Percentiles rank a stretch among this genome's conserved stretches.
phyloP scores from a whole-genome alignment of 1,140 invertebrate genomes.

The Eurytemora carolleeae region DNA sequence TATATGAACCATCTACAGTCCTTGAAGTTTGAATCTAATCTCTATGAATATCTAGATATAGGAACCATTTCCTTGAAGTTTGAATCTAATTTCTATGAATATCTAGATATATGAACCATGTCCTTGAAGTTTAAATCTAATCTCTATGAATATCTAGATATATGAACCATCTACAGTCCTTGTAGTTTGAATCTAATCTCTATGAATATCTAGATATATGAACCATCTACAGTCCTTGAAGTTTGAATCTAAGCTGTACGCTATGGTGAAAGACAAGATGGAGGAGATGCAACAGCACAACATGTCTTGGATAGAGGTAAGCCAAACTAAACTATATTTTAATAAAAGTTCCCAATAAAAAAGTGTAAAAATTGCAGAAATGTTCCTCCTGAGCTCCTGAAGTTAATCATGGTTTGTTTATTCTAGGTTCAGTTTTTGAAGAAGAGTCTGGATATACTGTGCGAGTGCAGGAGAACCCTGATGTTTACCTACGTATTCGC shows the following conservation, averaged over 20 bases:
- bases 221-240: conserved; percentile 98
- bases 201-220: conserved; percentile 62
- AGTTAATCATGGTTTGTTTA: conserved; percentile 41
- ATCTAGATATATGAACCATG: too few species aligned
- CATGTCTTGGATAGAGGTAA: conserved; percentile 99
- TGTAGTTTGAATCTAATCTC: too few species aligned
- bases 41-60: too few species aligned
- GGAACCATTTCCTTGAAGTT: too few species aligned
- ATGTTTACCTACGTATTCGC: conserved; percentile 99
- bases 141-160: too few species aligned
- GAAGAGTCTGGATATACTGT: conserved; percentile 92
- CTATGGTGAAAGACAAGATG: conserved; percentile 90
- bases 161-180: too few species aligned
- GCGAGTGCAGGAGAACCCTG: conserved; percentile 85
- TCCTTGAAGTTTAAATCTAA: too few species aligned
- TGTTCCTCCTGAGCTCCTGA: too few species aligned
- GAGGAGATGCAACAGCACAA: conserved; percentile 99
- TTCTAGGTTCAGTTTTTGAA: conserved; percentile 94
- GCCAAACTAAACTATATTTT: conserved; percentile 41
- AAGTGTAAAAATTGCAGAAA: too few species aligned
- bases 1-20: too few species aligned
- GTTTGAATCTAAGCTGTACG: conserved; percentile 89
- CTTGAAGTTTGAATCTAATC: too few species aligned
- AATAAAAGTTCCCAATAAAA: conserved; percentile 18
- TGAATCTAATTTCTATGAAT: too few species aligned